A percentile compares a stretch with the other conserved stretches of the same genome.
phyloP scores from a whole-genome alignment of 2,797 vertebrate species.

The Eulemur mongoz region DNA sequence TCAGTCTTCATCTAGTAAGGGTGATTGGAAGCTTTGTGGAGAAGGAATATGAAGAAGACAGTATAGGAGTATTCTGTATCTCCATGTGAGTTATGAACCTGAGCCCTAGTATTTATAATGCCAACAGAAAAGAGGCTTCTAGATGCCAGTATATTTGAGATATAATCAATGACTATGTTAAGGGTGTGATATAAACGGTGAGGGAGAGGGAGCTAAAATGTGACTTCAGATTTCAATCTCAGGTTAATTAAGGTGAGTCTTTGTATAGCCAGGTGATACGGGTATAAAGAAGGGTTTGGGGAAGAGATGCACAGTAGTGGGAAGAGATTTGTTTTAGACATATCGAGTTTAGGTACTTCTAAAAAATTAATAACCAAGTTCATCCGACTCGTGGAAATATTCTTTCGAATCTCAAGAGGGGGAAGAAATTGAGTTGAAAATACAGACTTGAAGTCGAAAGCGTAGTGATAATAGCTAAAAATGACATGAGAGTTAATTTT shows the following conservation, averaged over 20 bases:
- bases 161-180: not conserved
- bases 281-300: not conserved
- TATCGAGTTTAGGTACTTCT: not conserved
- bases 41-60: not conserved
- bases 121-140: not conserved
- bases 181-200: not conserved
- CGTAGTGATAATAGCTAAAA: not conserved
- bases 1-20: not conserved
- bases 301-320: not conserved
- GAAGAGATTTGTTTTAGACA: not conserved
- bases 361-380: not conserved
- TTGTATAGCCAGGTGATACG: not conserved
- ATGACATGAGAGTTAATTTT: not conserved
- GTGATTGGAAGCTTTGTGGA: not conserved
- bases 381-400: not conserved
- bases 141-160: not conserved
- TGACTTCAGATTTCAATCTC: not conserved
- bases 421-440: not conserved
- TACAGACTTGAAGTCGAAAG: not conserved
- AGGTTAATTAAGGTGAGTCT: not conserved
- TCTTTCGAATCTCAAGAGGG: not conserved
- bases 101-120: not conserved
- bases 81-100: not conserved
- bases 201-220: not conserved
- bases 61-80: not conserved